Percentiles rank a stretch among this genome's conserved stretches.
Evolutionary conservation across 1,140 invertebrate genomes (phyloP).

Genomic region (Cryptotermes secundus): DNA sequence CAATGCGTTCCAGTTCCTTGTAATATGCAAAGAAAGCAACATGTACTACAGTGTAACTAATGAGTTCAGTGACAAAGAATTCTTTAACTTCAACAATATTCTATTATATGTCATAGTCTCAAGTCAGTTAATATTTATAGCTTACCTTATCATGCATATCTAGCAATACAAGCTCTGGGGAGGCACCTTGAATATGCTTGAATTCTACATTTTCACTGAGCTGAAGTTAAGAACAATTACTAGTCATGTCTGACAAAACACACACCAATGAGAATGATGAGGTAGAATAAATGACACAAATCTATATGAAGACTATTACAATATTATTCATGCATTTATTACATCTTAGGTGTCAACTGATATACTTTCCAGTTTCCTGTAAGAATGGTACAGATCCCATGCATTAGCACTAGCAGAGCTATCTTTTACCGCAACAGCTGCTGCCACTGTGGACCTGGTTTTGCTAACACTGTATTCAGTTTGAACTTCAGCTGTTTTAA

Average conservation of each 20-base stretch:
- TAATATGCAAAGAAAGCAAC: background rate
- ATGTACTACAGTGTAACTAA: background rate
- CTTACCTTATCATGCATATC: constrained; percentile 56
- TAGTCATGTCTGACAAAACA: background rate
- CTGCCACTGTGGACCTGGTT: constrained; percentile 58
- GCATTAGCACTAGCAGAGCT: constrained; percentile 63
- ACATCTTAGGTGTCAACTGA: background rate
- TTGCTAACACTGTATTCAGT: constrained; percentile 60
- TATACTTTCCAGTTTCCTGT: constrained; percentile 46
- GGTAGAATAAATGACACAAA: background rate
- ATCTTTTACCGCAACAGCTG: constrained; percentile 54
- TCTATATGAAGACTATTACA: background rate
- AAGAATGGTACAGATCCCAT: constrained; percentile 73
- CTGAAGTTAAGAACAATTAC: constrained; percentile 38
- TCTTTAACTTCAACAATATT: background rate
- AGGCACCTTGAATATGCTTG: constrained; percentile 66
- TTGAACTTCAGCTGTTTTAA: constrained; percentile 63
- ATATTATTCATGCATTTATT: too few relatives aligned
- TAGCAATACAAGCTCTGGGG: constrained; percentile 65
- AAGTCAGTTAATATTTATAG: background rate
- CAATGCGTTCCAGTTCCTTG: constrained; percentile 62
- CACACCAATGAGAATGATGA: background rate
- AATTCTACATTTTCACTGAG: constrained; percentile 60
- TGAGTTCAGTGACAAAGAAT: background rate
- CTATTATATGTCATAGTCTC: background rate